phyloP scores from a whole-genome alignment of 2,113 vertebrate genomes.

The Spea multiplicata region DNA sequence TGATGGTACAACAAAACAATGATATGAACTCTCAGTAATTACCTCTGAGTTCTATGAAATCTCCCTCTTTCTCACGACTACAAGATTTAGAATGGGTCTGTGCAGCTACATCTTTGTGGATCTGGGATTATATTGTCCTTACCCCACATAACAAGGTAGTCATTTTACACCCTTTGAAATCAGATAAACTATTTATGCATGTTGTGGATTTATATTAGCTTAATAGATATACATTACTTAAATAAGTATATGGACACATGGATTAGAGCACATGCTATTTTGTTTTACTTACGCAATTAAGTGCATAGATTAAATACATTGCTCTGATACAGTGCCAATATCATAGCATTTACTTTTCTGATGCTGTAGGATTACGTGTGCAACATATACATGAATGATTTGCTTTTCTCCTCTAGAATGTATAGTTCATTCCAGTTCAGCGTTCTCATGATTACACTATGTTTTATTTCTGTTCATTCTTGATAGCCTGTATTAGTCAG shows the following conservation, averaged over 20 bases:
- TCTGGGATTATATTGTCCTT: neutral
- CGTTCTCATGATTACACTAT: slow-evolving; percentile 36
- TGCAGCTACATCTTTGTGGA: neutral
- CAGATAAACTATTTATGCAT: too few species aligned
- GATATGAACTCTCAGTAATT: neutral
- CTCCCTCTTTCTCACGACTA: neutral
- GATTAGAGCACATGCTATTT: too few species aligned
- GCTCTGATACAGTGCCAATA: too few species aligned
- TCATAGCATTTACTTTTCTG: too few species aligned
- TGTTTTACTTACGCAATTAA: too few species aligned
- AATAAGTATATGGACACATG: too few species aligned
- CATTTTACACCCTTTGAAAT: too few species aligned
- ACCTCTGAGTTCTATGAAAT: neutral
- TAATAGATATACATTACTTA: too few species aligned
- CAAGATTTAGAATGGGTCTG: neutral
- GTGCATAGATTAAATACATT: too few species aligned
- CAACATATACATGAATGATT: neutral
- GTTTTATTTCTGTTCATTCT: slow-evolving; percentile 36
- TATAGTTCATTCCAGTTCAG: slow-evolving; percentile 38
- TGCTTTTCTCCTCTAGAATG: slow-evolving; percentile 6
- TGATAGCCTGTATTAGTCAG: slow-evolving; percentile 31
- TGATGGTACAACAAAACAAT: neutral
- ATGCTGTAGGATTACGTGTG: too few species aligned
- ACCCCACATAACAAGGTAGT: too few species aligned
- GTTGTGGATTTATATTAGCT: too few species aligned